Conservation (phyloP, 2,113 vertebrate species). For the Ariopsis seemanni region DNA sequence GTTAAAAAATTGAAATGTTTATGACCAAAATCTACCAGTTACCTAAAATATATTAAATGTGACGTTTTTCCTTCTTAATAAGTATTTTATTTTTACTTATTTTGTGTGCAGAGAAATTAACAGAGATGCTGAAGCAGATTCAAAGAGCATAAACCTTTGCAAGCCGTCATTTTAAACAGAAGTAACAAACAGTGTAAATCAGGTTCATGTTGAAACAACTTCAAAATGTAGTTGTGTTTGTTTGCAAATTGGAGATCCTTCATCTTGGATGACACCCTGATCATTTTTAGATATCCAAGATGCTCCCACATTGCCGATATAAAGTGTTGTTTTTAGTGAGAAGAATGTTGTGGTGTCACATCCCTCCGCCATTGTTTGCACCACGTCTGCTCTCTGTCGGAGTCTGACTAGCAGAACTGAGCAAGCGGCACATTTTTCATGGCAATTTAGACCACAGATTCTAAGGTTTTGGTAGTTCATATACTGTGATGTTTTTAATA, state of each 20-base stretch:
- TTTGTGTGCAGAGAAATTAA: not conserved
- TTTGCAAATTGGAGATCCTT: not conserved
- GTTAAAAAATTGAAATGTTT: not conserved
- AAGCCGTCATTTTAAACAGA: not conserved
- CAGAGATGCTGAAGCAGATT: not conserved
- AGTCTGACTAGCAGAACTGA: conserved; percentile 18
- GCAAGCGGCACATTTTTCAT: not conserved
- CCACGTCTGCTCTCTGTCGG: conserved; percentile 14
- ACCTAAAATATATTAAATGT: too few relatives aligned
- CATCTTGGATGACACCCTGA: not conserved
- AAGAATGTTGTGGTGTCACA: conserved; percentile 11
- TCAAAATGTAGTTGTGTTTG: not conserved
- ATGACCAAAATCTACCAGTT: not conserved
- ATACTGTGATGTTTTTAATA: not conserved
- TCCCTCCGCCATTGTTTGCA: conserved; percentile 20
- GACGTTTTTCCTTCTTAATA: not conserved
- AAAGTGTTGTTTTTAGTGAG: conserved; percentile 16
- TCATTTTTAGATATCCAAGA: conserved; percentile 12
- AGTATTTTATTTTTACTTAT: not conserved
- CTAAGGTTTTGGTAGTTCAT: not conserved
- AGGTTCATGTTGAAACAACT: not conserved
- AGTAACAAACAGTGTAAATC: not conserved
- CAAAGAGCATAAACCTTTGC: not conserved
- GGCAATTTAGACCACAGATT: not conserved
- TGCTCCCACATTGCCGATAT: not conserved